Evolutionary conservation across 1,140 invertebrate genomes (phyloP).

Genomic region (Lepidurus couesii): DNA sequence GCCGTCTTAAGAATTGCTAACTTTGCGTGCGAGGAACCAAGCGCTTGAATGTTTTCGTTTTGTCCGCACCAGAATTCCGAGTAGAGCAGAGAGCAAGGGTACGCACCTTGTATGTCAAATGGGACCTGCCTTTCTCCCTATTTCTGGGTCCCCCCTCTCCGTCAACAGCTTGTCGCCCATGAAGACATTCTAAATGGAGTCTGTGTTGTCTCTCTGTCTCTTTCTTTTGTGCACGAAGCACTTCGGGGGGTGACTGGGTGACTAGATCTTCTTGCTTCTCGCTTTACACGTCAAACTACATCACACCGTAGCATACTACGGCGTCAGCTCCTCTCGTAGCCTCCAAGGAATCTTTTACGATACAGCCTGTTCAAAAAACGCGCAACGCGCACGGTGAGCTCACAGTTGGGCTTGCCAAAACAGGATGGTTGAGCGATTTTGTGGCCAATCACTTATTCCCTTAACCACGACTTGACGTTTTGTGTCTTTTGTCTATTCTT

Average conservation of each 20-base stretch:
- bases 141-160: neutral
- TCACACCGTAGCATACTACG: neutral
- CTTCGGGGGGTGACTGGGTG: neutral
- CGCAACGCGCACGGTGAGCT: neutral
- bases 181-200: neutral
- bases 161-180: neutral
- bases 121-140: neutral
- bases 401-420: neutral
- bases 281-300: constrained; percentile 1
- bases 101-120: neutral
- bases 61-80: neutral
- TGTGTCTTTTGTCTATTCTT: constrained; percentile 10
- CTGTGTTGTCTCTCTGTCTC: neutral
- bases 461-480: neutral
- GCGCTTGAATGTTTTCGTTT: too few relatives aligned
- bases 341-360: neutral
- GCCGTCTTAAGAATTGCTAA: too few relatives aligned
- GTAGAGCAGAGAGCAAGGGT: neutral
- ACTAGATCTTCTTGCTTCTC: neutral
- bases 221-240: neutral
- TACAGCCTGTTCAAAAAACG: neutral
- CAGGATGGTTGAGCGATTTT: neutral
- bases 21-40: too few relatives aligned
- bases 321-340: neutral
- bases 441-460: neutral